phyloP scores from a whole-genome alignment of 2,888 invertebrate species.

The Pterostichus madidus region DNA sequence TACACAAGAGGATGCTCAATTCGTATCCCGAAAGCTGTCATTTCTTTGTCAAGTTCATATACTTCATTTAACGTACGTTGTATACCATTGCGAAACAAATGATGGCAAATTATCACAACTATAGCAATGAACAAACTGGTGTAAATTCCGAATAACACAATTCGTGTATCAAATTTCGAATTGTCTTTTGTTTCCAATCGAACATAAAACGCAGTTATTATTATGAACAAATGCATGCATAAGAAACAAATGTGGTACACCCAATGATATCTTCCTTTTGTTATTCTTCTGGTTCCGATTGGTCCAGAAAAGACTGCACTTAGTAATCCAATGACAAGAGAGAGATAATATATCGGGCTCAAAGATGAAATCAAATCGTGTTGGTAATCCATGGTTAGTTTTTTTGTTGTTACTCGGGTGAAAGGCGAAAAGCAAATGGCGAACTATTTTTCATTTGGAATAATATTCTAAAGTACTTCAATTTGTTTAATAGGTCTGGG shows the following conservation, averaged over 20 bases:
- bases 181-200: constrained; percentile 3
- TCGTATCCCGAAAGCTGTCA: constrained; percentile 56
- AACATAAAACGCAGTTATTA: constrained; percentile 29
- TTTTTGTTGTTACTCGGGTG: not conserved
- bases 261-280: constrained; percentile 35
- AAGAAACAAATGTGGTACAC: constrained; percentile 51
- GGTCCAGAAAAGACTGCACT: constrained; percentile 15
- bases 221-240: constrained; percentile 49
- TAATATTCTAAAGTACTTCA: constrained; percentile 49
- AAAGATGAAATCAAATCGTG: constrained; percentile 59
- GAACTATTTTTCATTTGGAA: constrained; percentile 28
- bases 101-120: constrained; percentile 59
- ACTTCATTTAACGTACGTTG: constrained; percentile 33
- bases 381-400: constrained; percentile 24
- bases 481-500: constrained; percentile 36
- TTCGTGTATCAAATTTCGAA: constrained; percentile 57
- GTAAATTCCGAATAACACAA: constrained; percentile 60
- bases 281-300: constrained; percentile 42
- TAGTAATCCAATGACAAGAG: constrained; percentile 39
- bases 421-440: constrained; percentile 12
- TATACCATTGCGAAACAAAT: constrained; percentile 54
- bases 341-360: constrained; percentile 50
- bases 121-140: constrained; percentile 61
- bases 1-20: constrained; percentile 44
- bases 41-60: constrained; percentile 59